phyloP scores from a whole-genome alignment of 2,888 invertebrate species.

The Chalcis sispes region DNA sequence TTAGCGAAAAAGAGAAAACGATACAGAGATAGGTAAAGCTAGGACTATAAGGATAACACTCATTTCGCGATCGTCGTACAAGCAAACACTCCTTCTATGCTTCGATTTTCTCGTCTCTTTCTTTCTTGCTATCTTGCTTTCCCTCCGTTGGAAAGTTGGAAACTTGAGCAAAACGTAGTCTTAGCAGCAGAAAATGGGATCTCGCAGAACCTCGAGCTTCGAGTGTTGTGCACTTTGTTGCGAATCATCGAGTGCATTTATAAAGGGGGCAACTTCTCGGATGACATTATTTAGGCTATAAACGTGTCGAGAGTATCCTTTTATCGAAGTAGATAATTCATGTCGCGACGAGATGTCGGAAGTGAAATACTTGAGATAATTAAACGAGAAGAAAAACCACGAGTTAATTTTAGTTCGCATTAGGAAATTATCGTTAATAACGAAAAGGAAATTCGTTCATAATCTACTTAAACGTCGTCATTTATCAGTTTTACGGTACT shows the following conservation, averaged over 20 bases:
- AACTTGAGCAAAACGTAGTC: slow-evolving; percentile 10
- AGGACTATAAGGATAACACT: slow-evolving; percentile 14
- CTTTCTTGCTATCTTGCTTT: background rate
- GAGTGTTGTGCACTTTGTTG: background rate
- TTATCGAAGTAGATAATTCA: too few relatives aligned
- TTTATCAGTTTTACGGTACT: too few relatives aligned
- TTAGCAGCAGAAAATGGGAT: slow-evolving; percentile 24
- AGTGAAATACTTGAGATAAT: too few relatives aligned
- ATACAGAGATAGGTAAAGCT: background rate
- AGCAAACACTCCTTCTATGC: slow-evolving; percentile 33
- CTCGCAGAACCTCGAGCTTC: slow-evolving; percentile 12
- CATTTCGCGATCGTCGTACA: slow-evolving; percentile 36
- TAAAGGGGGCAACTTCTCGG: too few relatives aligned
- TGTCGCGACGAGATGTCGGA: too few relatives aligned
- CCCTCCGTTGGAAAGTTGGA: background rate
- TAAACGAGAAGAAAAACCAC: too few relatives aligned
- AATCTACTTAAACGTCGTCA: too few relatives aligned
- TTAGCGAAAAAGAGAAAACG: background rate
- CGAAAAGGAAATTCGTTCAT: too few relatives aligned
- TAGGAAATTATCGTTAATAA: too few relatives aligned
- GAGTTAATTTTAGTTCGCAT: too few relatives aligned
- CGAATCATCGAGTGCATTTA: background rate
- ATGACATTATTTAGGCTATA: background rate
- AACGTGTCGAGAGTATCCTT: background rate
- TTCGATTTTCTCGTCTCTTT: slow-evolving; percentile 23